Evolutionary conservation across 1,140 invertebrate species (phyloP), one percentile per base, ranked within the genome.

Genomic region (Plutomurus gul): DNA sequence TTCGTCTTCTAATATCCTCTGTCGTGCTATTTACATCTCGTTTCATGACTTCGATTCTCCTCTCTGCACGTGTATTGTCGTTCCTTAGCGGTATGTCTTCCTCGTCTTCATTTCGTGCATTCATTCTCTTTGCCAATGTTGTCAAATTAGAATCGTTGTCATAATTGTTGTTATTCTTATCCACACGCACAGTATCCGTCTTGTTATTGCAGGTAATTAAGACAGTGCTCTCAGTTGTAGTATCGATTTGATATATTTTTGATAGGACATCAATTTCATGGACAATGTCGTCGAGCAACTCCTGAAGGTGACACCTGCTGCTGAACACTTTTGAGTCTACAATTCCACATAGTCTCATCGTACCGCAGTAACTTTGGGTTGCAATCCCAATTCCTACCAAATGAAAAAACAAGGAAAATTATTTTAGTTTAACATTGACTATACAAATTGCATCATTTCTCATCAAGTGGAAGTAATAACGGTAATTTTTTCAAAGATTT

Each of bases 351-450:
- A 81, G 71, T 20, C 60, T 56, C 27, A 81, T 27, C 33, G 46
- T 65, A 5, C 80, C 80, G 39, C 56, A 70, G 39, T 81, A 81
- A 13, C 71, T 81, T 43, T 81, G 76, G 4, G 80, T 78, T 3
- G 80, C 76, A n/a, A 81, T 43, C 25, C 76, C 80, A 36, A 81
- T 47, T 46, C 80, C 80, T 81, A n/a, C 30, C 20, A 36, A 18
- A 49, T 49, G 10, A 22, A 7, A 70, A 46, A 77, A 36, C 70
- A 25, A 20, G 22, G 39, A 76, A 27, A 60, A n/a, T 1, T 13
- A 6, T 25, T n/a, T 60, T 60, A 60, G 25, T 11, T 22, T n/a
- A n/a, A n/a, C n/a, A n/a, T n/a, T n/a, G n/a, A n/a, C n/a, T n/a
- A n/a, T n/a, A n/a, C n/a, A n/a, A n/a, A n/a, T n/a, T n/a, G n/a